A percentile compares a stretch with the other conserved stretches of the same genome.
Evolutionary conservation across 1,140 invertebrate species (phyloP).

Genomic region (Telenomus remus): DNA sequence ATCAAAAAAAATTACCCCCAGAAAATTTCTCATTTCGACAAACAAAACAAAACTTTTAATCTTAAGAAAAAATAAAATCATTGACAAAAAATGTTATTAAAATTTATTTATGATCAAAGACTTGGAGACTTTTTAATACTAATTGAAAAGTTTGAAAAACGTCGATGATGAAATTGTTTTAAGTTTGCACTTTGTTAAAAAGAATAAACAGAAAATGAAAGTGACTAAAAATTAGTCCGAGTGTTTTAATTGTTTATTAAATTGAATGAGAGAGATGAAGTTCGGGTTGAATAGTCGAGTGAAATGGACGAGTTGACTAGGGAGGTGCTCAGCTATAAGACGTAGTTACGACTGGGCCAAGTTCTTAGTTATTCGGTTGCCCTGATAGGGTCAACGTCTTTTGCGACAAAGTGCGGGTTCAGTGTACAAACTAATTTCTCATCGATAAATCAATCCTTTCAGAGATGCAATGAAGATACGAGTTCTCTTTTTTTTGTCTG

Average conservation of each 20-base stretch:
- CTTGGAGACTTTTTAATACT: no score
- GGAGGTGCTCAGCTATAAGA: slow-evolving; percentile 66
- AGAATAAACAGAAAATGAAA: not conserved
- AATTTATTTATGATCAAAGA: no score
- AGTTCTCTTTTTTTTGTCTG: slow-evolving; percentile 26
- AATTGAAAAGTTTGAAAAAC: no score
- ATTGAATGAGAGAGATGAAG: slow-evolving; percentile 19
- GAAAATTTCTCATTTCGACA: no score
- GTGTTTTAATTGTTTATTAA: slow-evolving; percentile 4
- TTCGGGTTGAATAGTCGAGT: slow-evolving; percentile 50
- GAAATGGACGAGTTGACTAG: slow-evolving; percentile 54
- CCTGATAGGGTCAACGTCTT: slow-evolving; percentile 55
- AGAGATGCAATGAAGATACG: slow-evolving; percentile 53
- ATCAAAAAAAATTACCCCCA: no score
- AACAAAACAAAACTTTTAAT: no score
- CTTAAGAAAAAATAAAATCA: no score
- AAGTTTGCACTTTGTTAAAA: no score
- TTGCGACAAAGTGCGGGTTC: slow-evolving; percentile 2
- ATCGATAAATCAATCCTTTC: slow-evolving; percentile 15
- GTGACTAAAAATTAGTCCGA: no score
- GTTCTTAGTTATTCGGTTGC: slow-evolving; percentile 64
- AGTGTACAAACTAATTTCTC: slow-evolving; percentile 27
- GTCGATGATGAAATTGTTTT: no score
- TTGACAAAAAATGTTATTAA: no score
- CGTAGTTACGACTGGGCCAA: slow-evolving; percentile 65